Base-by-base conservation (phyloP, 1,140 invertebrate genomes). In the Arctopsyche grandis region DNA sequence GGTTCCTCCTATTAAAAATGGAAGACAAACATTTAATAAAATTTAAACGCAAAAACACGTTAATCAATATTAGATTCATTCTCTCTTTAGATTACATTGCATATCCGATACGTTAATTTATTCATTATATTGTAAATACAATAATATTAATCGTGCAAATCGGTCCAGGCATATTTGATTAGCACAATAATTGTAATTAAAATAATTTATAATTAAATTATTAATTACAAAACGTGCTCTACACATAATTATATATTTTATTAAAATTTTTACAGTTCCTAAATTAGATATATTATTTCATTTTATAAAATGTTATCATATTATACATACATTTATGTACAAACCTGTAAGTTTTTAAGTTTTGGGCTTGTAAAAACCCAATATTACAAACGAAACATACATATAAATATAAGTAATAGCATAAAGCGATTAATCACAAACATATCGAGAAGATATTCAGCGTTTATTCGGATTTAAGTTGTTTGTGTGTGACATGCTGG, bases 1-100 rank as follows among this genome's bases (percentile, higher is more conserved):
- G 87, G 82, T 83, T 87, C 85, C 69, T 85, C 81, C 86, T 88
- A 84, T 56, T 74, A 56, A 74, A 71, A 19, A 26, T 71, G 19
- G 19, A 12, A 26, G 14, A 66, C 10, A 66, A 24, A 12, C 9
- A 26, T 66, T 66, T 12, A 66, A 26, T 12, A 9, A 12, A 12
- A 66, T 24, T 9, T 0, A 26, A 1, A 26, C 5, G 16, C 48
- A 52, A 52, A 66, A 1, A 66, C 9, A 66, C 63, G 63, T 26
- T 29, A 9, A 46, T 46, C 21, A 66, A 66, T 66, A 60, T 66
- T 52, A 26, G 14, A 66, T 5, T 0, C 24, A 66, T 66, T 60
- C 56, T 21, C 56, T 60, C 5, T 9, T 60, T 60, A 60, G 21
- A 60, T 52, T 19, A 60, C 19, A 60, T 60, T 9, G 9, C 56